Percentiles rank a stretch among this genome's conserved stretches.
These are phyloP conservation scores for Netelia melanura DNA, from an alignment of 2,888 invertebrate species.

Conservation along the genomic window DNA sequence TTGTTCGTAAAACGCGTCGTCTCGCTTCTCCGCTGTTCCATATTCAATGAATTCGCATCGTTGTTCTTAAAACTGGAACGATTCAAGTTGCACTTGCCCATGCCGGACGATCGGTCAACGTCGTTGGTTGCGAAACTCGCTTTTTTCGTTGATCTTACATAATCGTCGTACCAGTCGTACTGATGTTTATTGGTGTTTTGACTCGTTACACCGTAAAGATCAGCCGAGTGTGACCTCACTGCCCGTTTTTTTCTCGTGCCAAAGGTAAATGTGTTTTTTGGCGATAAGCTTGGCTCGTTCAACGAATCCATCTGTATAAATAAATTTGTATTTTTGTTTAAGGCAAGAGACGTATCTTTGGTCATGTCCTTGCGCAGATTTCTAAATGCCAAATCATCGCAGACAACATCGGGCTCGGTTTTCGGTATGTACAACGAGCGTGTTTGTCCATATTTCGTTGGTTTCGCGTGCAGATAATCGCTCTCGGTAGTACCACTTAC, in stretches of 20 bases:
- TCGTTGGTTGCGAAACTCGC: slow-evolving; percentile 40
- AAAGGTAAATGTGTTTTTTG: slow-evolving; percentile 55
- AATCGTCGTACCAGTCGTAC: slow-evolving; percentile 68
- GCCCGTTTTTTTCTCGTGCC: slow-evolving; percentile 91
- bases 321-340: slow-evolving; percentile 80
- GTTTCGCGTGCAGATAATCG: slow-evolving; percentile 90
- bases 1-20: slow-evolving; percentile 55
- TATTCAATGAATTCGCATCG: slow-evolving; percentile 69
- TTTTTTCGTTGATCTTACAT: slow-evolving; percentile 50
- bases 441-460: slow-evolving; percentile 81
- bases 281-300: slow-evolving; percentile 35
- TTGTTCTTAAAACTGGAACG: slow-evolving; percentile 5
- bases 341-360: slow-evolving; percentile 81
- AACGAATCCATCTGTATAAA: slow-evolving; percentile 26
- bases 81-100: slow-evolving; percentile 20
- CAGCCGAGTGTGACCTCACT: slow-evolving; percentile 93
- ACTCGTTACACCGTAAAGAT: slow-evolving; percentile 92
- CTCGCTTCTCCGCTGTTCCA: slow-evolving; percentile 64
- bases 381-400: slow-evolving; percentile 95
- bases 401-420: slow-evolving; percentile 92
- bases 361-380: slow-evolving; percentile 92
- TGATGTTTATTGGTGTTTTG: slow-evolving; percentile 32
- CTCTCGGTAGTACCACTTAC: slow-evolving; percentile 92
- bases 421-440: slow-evolving; percentile 89
- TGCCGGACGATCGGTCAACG: slow-evolving; percentile 57